Evolutionary conservation across 1,140 invertebrate species (phyloP).

Genomic region (Pararge aegeria): DNA sequence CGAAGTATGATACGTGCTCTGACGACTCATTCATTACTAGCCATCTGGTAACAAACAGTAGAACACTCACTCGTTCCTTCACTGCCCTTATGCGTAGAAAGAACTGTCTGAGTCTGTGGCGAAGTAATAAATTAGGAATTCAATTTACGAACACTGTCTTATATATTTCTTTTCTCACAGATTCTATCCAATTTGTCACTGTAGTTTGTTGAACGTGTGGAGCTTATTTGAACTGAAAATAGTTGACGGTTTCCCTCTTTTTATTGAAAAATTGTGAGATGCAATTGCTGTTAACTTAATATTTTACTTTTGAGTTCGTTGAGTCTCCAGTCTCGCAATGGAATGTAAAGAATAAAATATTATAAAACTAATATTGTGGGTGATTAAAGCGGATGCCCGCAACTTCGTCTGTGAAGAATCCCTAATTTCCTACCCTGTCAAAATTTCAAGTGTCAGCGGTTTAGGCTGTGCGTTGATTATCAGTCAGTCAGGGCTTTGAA

Average conservation of each 20-base stretch:
- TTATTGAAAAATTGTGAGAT: background rate
- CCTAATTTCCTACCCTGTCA: no score
- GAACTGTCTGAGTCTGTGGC: slow-evolving; percentile 25
- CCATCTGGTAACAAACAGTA: slow-evolving; percentile 46
- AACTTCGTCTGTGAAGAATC: no score
- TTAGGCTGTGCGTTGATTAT: no score
- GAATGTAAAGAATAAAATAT: background rate
- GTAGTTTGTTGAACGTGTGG: slow-evolving; percentile 11
- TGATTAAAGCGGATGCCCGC: no score
- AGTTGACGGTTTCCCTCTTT: background rate
- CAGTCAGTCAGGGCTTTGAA: no score
- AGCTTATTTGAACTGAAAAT: slow-evolving; percentile 4
- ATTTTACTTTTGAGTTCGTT: no score
- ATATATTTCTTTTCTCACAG: slow-evolving; percentile 13
- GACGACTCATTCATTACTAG: slow-evolving; percentile 54
- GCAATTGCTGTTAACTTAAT: background rate
- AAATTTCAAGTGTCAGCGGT: no score
- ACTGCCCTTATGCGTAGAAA: slow-evolving; percentile 26
- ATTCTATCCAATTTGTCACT: slow-evolving; percentile 18
- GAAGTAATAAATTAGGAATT: slow-evolving; percentile 26
- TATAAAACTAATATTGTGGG: no score
- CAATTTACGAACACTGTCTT: slow-evolving; percentile 23
- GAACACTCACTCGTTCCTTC: slow-evolving; percentile 27
- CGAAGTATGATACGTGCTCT: slow-evolving; percentile 24
- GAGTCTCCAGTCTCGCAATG: no score